These are phyloP conservation scores for Chromobotia macracanthus DNA, from an alignment of 2,797 vertebrate species.

Conservation along the genomic window DNA sequence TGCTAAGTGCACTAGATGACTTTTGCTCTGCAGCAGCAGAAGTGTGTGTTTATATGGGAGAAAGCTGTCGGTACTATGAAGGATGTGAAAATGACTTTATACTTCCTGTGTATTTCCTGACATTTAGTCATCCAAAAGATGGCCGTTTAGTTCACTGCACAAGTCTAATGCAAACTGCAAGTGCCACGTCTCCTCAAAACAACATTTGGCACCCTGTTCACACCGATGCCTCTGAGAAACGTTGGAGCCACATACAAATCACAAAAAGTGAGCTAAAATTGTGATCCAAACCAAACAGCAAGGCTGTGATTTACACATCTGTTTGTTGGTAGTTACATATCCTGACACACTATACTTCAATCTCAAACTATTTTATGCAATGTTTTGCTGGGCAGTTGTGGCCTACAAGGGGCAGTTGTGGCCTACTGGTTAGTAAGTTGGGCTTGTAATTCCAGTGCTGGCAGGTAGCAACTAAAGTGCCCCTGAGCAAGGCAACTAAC, in stretches of 20 bases:
- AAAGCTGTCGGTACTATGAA: constrained; percentile 74
- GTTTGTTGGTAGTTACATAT: not conserved
- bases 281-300: constrained; percentile 24
- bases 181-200: not conserved
- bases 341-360: not conserved
- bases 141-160: constrained; percentile 51
- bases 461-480: too few relatives aligned
- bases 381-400: too few relatives aligned
- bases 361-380: not conserved
- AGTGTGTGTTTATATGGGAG: constrained; percentile 76
- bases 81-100: constrained; percentile 64
- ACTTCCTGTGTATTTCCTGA: constrained; percentile 57
- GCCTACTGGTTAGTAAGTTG: too few relatives aligned
- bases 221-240: constrained; percentile 12
- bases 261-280: constrained; percentile 37
- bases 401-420: too few relatives aligned
- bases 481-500: too few relatives aligned
- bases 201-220: constrained; percentile 20
- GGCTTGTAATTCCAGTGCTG: too few relatives aligned
- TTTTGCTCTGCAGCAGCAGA: constrained; percentile 61
- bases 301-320: constrained; percentile 27
- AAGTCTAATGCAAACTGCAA: constrained; percentile 36
- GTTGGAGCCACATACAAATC: constrained; percentile 35
- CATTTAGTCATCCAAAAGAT: constrained; percentile 56
- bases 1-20: constrained; percentile 61